Evolutionary conservation across 2,113 vertebrate genomes (phyloP).

Genomic region (Carettochelys insculpta): DNA sequence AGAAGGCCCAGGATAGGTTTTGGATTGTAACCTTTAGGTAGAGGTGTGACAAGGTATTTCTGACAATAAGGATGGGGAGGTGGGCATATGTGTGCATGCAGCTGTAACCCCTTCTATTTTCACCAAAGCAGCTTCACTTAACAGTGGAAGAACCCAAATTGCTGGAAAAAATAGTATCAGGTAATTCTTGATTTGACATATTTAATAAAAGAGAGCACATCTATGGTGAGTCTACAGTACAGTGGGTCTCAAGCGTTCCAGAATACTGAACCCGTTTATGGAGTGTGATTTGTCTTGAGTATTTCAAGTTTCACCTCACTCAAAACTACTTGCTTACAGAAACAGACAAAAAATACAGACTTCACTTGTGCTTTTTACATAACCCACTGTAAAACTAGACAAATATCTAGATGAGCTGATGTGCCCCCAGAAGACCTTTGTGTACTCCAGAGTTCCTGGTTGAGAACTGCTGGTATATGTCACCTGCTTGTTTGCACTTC

Average conservation of each 20-base stretch:
- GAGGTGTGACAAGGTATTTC: background rate
- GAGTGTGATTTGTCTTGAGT: too few relatives aligned
- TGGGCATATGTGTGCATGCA: background rate
- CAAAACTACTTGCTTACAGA: too few relatives aligned
- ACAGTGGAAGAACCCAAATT: background rate
- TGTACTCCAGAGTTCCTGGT: too few relatives aligned
- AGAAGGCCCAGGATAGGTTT: background rate
- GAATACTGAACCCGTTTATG: too few relatives aligned
- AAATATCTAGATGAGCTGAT: too few relatives aligned
- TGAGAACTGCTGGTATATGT: background rate
- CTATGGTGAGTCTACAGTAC: background rate
- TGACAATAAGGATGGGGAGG: background rate
- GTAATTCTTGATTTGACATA: background rate
- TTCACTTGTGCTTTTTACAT: too few relatives aligned
- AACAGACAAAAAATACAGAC: too few relatives aligned
- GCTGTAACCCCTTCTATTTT: background rate
- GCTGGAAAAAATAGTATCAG: background rate
- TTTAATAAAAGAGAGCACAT: background rate
- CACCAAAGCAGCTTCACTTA: background rate
- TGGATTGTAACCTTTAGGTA: background rate
- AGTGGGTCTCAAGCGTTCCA: too few relatives aligned
- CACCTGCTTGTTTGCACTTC: background rate
- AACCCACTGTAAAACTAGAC: too few relatives aligned
- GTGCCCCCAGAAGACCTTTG: too few relatives aligned
- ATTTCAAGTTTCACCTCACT: too few relatives aligned